These are phyloP conservation scores for Phalera bucephala DNA, from an alignment of 2,888 invertebrate genomes.

Conservation along the genomic window DNA sequence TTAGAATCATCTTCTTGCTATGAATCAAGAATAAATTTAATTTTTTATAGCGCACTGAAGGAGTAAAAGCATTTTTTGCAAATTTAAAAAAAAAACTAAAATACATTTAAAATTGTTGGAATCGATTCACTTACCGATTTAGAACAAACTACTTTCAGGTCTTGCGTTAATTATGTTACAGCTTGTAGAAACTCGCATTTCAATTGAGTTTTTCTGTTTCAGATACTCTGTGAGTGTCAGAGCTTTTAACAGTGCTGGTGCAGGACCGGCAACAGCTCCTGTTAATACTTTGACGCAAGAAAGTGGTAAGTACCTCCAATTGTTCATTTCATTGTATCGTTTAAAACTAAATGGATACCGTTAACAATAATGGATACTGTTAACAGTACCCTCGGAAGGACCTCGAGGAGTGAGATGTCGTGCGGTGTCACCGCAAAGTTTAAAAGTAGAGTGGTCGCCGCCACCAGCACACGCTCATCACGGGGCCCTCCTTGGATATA, in stretches of 20 bases:
- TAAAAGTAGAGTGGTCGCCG: conserved; percentile 91
- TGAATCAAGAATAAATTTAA: no score
- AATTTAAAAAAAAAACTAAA: no score
- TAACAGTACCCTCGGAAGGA: conserved; percentile 88
- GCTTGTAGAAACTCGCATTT: no score
- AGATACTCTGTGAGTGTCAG: conserved; percentile 92
- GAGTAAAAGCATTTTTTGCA: no score
- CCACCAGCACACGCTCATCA: conserved; percentile 89
- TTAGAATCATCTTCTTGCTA: no score
- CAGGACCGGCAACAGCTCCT: conserved; percentile 90
- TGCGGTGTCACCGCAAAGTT: conserved; percentile 89
- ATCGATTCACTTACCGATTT: no score
- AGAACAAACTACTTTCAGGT: no score
- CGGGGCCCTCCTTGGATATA: conserved; percentile 91
- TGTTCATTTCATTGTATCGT: no score
- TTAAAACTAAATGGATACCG: no score
- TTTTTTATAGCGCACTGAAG: no score
- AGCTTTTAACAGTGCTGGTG: conserved; percentile 93
- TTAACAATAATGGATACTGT: conserved; percentile 2
- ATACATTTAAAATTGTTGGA: no score
- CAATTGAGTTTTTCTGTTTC: conserved; percentile 20
- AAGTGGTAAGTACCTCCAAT: conserved; percentile 88
- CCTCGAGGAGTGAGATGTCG: conserved; percentile 89
- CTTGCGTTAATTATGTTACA: no score
- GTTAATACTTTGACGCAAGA: conserved; percentile 92